Base-by-base conservation (phyloP, 2,888 invertebrate genomes). In the Sturmia bella region DNA sequence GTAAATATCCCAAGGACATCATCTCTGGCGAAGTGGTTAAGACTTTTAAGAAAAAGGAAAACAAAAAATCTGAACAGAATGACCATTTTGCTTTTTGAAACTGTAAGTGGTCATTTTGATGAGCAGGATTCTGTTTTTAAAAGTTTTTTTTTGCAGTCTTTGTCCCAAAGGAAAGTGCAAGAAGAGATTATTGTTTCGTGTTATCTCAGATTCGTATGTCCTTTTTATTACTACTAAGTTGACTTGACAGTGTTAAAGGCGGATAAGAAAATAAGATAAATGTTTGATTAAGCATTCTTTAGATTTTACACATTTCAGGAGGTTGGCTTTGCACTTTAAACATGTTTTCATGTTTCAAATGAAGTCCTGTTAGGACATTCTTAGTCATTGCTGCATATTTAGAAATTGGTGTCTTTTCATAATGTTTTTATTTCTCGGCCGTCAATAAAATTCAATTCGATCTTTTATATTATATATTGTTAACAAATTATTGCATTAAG, bases 1-100 rank as follows among this genome's bases (percentile, higher is more conserved):
- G 32, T 69, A 63, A 69, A 63, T n/a, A 80, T 32, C 78, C 52
- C 45, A 43, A 17, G 13, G 69, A 24, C 48, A 64, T 57, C 41
- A 63, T 15, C 41, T 32, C 37, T 54, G 45, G 32, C 7, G 45
- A 6, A 37, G 19, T 45, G 1, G 0, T 32, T 9, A 32, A 32
- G 32, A 32, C 32, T 32, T 6, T 5, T 32, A 32, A 6, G 32
- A 32, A 7, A 7, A 32, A n/a, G n/a, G 11, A 43, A 27, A 1
- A 27, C 50, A 19, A 3, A 43, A 52, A 69, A 37, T 1, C 4
- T 24, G 24, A 27, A 41, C n/a, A 64, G 72, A 64, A 32, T 78
- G 57, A 57, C 72, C 41, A 72, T 56, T 61, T 69, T 56, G n/a
- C 15, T 45, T 17, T 15, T 32, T n/a, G 48, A 32, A 39, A n/a